phyloP scores from a whole-genome alignment of 1,140 invertebrate species.

The Achatina immaculata region DNA sequence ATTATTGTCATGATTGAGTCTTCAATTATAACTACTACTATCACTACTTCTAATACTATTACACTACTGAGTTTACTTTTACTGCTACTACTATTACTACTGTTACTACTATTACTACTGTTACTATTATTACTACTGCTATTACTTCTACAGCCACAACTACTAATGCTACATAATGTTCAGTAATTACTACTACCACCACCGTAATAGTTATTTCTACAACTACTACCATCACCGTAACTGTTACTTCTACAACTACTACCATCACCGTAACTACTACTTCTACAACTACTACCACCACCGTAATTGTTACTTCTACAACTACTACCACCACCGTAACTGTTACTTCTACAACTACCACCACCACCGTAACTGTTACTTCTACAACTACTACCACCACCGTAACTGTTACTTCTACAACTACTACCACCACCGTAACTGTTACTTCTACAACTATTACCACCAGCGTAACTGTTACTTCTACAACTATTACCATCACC shows the following conservation, averaged over 20 bases:
- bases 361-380: background rate
- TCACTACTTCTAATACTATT: too few species aligned
- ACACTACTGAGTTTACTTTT: too few species aligned
- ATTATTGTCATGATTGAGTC: too few species aligned
- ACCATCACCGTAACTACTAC: background rate
- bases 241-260: background rate
- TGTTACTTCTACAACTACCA: background rate
- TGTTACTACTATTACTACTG: background rate
- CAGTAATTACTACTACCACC: background rate
- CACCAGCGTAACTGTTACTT: too few species aligned
- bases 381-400: constrained; percentile 3
- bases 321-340: background rate
- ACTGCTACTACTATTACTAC: background rate
- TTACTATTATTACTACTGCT: background rate
- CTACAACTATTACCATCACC: background rate
- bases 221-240: background rate
- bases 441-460: background rate
- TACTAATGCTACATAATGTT: background rate
- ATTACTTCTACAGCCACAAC: too few species aligned
- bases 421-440: background rate
- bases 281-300: background rate
- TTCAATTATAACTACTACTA: too few species aligned
- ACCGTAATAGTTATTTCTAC: background rate
- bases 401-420: background rate
- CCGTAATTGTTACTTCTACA: background rate